Base-by-base conservation (phyloP, 2,113 vertebrate species). In the Halichoerus grypus region DNA sequence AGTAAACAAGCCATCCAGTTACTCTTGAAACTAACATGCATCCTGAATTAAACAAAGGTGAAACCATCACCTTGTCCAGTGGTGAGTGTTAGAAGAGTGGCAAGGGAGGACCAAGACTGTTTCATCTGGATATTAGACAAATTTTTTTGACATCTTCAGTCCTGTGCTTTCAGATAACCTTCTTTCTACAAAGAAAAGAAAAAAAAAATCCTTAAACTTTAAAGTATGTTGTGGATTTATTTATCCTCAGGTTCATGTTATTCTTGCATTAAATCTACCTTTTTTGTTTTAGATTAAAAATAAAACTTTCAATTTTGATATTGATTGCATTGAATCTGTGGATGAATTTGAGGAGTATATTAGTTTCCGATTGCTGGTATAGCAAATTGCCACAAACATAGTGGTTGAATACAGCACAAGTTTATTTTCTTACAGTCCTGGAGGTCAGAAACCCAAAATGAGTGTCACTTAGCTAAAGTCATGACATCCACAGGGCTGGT, bases 1-100 rank as follows among this genome's bases (percentile, higher is more conserved):
- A 98, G 99, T 83, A 61, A 42, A 98, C 99, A 99, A 99, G 99
- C 99, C 99, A 79, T 99, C 99, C 95, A 99, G 99, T 99, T 99
- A 99, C 98, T 99, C 99, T 98, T 99, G 99, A 99, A 99, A 97
- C 92, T 88, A 96, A 97, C 95, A 97, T 97, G 97, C 87, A 98
- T 90, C 22, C 42, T 95, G 89, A 97, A 98, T 96, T 98, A 97
- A 98, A 98, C 97, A 98, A 98, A 98, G 96, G 42, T 31, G 98
- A 98, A 97, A 92, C 98, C 91, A 98, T 86, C 95, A n/a, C 57
- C 57, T 89, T 69, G 93, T 97, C 96, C 97, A 97, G 98, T 97
- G 97, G 95, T 88, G 97, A 95, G 96, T 97, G 89, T 31, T 46
- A 97, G 96, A 96, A 96, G 92, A 96, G 97, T 98, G 98, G 98